Evolutionary conservation across 2,113 vertebrate genomes (phyloP).

Genomic region (Garra rufa): DNA sequence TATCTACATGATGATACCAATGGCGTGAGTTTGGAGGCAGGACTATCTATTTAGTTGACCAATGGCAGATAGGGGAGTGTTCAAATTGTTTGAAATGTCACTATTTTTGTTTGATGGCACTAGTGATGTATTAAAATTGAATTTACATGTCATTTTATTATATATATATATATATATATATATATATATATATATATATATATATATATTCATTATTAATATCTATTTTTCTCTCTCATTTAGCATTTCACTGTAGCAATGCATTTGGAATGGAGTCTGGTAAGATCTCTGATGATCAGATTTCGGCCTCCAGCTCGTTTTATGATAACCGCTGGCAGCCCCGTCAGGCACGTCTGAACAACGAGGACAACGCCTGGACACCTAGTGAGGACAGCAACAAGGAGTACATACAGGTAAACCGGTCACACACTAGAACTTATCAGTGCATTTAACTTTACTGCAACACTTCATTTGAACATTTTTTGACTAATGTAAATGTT

Average conservation of each 20-base stretch:
- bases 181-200: not conserved
- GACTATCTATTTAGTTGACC: not conserved
- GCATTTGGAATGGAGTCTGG: slow-evolving; percentile 95
- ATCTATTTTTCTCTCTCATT: slow-evolving; percentile 23
- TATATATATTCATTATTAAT: not conserved
- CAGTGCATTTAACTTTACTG: not conserved
- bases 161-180: not conserved
- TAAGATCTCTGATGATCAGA: slow-evolving; percentile 93
- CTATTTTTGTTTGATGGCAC: too few relatives aligned
- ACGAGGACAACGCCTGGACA: slow-evolving; percentile 95
- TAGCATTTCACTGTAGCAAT: slow-evolving; percentile 85
- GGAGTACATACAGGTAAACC: slow-evolving; percentile 91
- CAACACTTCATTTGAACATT: not conserved
- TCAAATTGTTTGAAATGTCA: too few relatives aligned
- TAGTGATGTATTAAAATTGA: too few relatives aligned
- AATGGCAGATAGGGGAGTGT: not conserved
- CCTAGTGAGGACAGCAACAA: slow-evolving; percentile 93
- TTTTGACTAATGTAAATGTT: not conserved
- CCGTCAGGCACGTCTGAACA: slow-evolving; percentile 92
- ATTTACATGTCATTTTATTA: not conserved
- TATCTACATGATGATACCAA: too few relatives aligned
- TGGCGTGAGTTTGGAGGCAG: not conserved
- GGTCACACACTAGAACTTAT: not conserved
- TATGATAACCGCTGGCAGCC: slow-evolving; percentile 90
- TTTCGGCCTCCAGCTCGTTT: slow-evolving; percentile 88